These are phyloP conservation scores for Sebastes diploproa DNA, from an alignment of 2,797 vertebrate species.

Conservation along the genomic window DNA sequence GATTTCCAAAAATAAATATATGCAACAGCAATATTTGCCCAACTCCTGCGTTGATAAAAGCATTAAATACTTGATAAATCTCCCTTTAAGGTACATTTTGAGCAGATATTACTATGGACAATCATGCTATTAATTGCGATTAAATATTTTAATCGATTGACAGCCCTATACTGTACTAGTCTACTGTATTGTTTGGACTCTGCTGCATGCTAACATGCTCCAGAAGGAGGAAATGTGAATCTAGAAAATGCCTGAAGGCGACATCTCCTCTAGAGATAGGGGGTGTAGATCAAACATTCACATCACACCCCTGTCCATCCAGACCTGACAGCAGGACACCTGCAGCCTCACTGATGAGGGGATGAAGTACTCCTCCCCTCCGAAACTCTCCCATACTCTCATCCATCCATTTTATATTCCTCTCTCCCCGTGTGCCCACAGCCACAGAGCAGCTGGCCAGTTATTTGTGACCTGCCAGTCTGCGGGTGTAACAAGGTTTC, in stretches of 20 bases:
- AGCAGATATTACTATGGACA: no score
- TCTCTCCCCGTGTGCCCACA: slow-evolving; percentile 49
- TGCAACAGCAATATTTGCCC: rapidly evolving
- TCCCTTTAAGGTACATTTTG: no score
- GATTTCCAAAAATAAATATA: no score
- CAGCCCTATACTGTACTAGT: not conserved
- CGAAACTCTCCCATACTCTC: slow-evolving; percentile 53
- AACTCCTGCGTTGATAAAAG: no score
- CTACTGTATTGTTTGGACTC: not conserved
- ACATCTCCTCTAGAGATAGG: slow-evolving; percentile 12
- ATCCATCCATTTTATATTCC: slow-evolving; percentile 67
- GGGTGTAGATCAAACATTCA: slow-evolving; percentile 58
- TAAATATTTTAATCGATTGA: no score
- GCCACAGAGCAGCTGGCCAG: slow-evolving; percentile 73
- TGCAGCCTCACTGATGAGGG: slow-evolving; percentile 71
- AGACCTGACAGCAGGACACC: slow-evolving; percentile 71
- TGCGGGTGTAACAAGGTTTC: slow-evolving; percentile 75
- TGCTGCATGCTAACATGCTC: not conserved
- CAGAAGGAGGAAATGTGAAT: not conserved
- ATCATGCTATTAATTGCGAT: no score
- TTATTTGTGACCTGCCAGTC: slow-evolving; percentile 81
- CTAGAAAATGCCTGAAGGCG: slow-evolving; percentile 1
- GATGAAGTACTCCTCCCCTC: slow-evolving; percentile 66
- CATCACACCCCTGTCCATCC: slow-evolving; percentile 62
- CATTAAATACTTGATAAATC: no score